Conservation (phyloP, 2,888 invertebrate genomes). For the Apocheima hispidaria region DNA sequence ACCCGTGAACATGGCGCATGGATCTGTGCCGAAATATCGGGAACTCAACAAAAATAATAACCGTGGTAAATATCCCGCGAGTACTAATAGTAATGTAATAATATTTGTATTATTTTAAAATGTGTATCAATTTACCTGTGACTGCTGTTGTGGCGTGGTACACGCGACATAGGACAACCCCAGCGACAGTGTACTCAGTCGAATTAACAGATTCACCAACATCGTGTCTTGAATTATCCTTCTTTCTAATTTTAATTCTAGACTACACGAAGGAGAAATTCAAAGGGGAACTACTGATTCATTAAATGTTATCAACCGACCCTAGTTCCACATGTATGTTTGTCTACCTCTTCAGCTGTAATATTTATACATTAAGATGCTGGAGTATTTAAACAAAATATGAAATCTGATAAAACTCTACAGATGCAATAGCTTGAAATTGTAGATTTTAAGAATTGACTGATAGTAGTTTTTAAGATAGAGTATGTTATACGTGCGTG, state of each 20-base stretch:
- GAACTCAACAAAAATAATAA: no score
- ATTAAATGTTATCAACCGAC: background rate
- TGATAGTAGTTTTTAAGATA: conserved; percentile 50
- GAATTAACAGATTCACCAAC: conserved; percentile 61
- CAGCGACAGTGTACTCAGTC: conserved; percentile 57
- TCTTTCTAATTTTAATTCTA: background rate
- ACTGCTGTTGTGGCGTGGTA: conserved; percentile 62
- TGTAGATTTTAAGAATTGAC: conserved; percentile 13
- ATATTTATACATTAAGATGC: conserved; percentile 30
- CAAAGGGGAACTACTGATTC: background rate
- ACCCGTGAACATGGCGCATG: no score
- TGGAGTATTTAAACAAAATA: conserved; percentile 34
- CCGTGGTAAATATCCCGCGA: no score
- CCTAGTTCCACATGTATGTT: conserved; percentile 11
- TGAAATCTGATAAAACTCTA: conserved; percentile 39
- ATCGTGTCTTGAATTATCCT: conserved; percentile 27
- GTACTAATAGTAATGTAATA: background rate
- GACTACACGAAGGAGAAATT: background rate
- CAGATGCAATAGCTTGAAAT: conserved; percentile 40
- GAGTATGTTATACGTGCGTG: conserved; percentile 43
- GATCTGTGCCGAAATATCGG: no score
- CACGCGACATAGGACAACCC: conserved; percentile 61
- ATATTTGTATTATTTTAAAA: background rate
- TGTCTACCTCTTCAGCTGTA: conserved; percentile 11
- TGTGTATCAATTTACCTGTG: conserved; percentile 62